These are phyloP conservation scores for Enteromius trimaculatus DNA, from an alignment of 2,797 vertebrate species.

Conservation along the genomic window DNA sequence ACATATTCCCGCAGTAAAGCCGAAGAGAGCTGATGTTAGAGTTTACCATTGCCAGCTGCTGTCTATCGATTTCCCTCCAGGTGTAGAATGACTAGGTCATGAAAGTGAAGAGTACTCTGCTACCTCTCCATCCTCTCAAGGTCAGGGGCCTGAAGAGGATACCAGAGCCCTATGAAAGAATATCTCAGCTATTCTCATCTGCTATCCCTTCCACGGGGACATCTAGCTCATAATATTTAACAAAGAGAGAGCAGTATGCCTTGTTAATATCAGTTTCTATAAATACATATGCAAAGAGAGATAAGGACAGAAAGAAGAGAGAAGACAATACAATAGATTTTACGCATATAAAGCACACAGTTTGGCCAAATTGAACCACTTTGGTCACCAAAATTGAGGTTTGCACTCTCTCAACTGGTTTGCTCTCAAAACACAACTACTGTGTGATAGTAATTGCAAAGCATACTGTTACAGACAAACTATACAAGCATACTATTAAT, in stretches of 20 bases:
- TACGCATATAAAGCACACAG: neutral
- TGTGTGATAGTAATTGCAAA: neutral
- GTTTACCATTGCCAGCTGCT: slow-evolving; percentile 30
- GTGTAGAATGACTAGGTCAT: slow-evolving; percentile 62
- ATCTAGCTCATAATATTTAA: slow-evolving; percentile 31
- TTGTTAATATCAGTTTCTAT: slow-evolving; percentile 21
- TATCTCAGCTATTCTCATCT: slow-evolving; percentile 25
- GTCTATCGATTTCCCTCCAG: slow-evolving; percentile 59
- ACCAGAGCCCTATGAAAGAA: slow-evolving; percentile 48
- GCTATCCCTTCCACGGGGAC: slow-evolving; percentile 26
- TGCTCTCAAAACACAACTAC: neutral
- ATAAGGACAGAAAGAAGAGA: neutral
- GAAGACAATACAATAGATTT: neutral
- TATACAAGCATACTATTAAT: neutral
- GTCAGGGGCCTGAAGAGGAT: slow-evolving; percentile 60
- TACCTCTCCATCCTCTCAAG: slow-evolving; percentile 59
- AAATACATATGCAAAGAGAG: neutral
- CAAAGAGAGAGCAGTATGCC: neutral
- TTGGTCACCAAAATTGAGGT: neutral
- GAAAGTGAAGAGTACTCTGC: slow-evolving; percentile 54
- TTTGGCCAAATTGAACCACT: neutral
- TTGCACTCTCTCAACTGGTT: neutral
- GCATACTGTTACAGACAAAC: neutral
- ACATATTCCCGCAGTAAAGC: slow-evolving; percentile 29
- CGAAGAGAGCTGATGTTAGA: slow-evolving; percentile 41